Percentiles rank a stretch among this genome's conserved stretches.
phyloP scores from a whole-genome alignment of 2,888 invertebrate genomes.

The Cheilosia grossa region DNA sequence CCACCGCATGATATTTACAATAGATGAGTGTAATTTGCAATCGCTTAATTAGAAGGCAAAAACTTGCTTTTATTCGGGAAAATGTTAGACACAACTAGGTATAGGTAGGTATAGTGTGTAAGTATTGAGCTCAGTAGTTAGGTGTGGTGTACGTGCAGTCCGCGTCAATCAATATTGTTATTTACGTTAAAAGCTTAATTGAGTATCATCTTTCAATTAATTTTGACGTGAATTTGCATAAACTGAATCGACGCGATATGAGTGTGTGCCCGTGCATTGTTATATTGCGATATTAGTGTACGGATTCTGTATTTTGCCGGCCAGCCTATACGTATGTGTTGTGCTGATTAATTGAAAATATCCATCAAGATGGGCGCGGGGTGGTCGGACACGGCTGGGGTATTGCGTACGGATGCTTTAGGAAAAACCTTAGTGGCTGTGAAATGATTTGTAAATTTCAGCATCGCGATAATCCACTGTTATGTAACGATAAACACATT shows the following conservation, averaged over 20 bases:
- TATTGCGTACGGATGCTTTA: not conserved
- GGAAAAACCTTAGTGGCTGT: constrained; percentile 3
- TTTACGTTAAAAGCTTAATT: constrained; percentile 71
- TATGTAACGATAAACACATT: constrained; percentile 57
- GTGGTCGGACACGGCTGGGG: not conserved
- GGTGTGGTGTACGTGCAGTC: not conserved
- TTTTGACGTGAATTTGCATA: constrained; percentile 71
- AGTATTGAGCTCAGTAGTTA: not conserved
- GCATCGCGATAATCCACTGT: constrained; percentile 56
- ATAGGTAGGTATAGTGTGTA: not conserved
- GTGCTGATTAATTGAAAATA: constrained; percentile 70
- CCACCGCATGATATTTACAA: constrained; percentile 15
- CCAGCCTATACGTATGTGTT: not conserved
- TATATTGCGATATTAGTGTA: constrained; percentile 6
- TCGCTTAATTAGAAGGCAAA: constrained; percentile 49
- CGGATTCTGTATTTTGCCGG: constrained; percentile 21
- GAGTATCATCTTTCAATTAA: constrained; percentile 74
- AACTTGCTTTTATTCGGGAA: constrained; percentile 1
- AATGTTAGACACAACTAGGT: not conserved
- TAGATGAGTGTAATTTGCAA: constrained; percentile 57
- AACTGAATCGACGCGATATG: constrained; percentile 36
- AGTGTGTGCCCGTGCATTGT: constrained; percentile 23
- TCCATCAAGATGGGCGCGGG: constrained; percentile 40
- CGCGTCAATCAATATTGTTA: constrained; percentile 63
- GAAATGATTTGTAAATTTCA: constrained; percentile 65